These are phyloP conservation scores for Callyntrura sp. DNA, from an alignment of 2,888 invertebrate species.

Conservation along the genomic window DNA sequence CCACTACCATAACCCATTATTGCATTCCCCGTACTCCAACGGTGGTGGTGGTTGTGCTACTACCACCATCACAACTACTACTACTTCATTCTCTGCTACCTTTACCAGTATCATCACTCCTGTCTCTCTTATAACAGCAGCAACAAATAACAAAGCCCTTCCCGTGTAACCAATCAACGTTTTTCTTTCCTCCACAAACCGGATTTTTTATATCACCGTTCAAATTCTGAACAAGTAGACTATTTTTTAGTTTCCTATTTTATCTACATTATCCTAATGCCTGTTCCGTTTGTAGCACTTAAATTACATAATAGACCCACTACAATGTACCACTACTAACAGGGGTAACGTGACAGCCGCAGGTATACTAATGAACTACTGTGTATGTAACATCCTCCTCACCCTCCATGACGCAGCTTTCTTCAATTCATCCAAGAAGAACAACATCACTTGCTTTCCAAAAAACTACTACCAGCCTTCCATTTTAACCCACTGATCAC, in stretches of 20 bases:
- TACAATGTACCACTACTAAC: constrained; percentile 30
- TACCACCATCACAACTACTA: constrained; percentile 21
- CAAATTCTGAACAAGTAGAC: constrained; percentile 42
- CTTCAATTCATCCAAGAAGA: constrained; percentile 48
- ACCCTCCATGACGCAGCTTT: constrained; percentile 48
- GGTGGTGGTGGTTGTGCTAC: background rate
- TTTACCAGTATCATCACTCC: constrained; percentile 50
- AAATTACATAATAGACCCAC: background rate
- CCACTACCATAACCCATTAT: constrained; percentile 46
- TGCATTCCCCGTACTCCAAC: constrained; percentile 2
- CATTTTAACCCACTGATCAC: constrained; percentile 16
- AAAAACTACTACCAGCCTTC: constrained; percentile 4
- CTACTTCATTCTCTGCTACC: constrained; percentile 5
- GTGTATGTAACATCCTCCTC: constrained; percentile 20
- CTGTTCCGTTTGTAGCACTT: constrained; percentile 7
- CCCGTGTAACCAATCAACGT: constrained; percentile 36
- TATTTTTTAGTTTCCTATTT: background rate
- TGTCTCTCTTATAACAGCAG: background rate
- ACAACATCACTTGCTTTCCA: background rate
- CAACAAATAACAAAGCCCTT: constrained; percentile 49
- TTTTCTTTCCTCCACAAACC: constrained; percentile 44
- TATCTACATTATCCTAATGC: background rate
- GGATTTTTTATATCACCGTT: constrained; percentile 50
- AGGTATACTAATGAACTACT: constrained; percentile 36
- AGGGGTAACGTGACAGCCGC: constrained; percentile 27